Evolutionary conservation across 2,113 vertebrate genomes (phyloP), one percentile per base, ranked within the genome.

Genomic region (Trichomycterus rosablanca): DNA sequence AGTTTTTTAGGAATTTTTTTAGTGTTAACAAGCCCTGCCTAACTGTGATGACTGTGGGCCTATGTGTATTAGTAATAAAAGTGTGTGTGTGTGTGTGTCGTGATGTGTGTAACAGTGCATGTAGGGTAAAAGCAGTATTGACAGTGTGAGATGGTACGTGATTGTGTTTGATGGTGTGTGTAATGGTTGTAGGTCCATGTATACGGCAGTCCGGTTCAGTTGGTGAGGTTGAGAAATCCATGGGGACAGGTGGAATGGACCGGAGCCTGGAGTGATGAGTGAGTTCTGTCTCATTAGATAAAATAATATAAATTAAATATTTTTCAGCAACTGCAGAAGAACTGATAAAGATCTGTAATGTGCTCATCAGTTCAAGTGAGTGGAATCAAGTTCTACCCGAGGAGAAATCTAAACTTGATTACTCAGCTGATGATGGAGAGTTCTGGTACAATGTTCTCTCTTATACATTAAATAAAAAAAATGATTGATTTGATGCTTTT

Each of bases 341-440:
- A 59, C 28, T 19, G 9, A 51, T 10, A 16, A 46, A 54, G 11
- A 48, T 7, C n/a, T 32, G 19, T 32, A 2, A 44, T 9, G 0
- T 48, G 6, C 16, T 63, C 5, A 4, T 48, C 32, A 72, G 70
- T 20, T 72, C 70, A 20, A 53, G 23, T 2, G 70, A 72, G 32
- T 72, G 70, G 70, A 35, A 67, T 12, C 43, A 16, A 3, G 32
- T 72, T 7, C 59, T 6, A 4, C 64, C 64, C 5, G 64, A 82
- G 1, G 81, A 84, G 66, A 76, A 78, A 24, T 83, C 88, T 15
- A 79, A 39, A 3, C 81, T 96, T 30, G 89, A 81, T 24, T 78
- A 79, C 11, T 81, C 78, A 20, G 87, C 87, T 0, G 91, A 93
- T 50, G 87, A 90, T 7, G 91, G 91, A n/a, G 90, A 93, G 14